Evolutionary conservation across 2,113 vertebrate species (phyloP).

Genomic region (Oryzias curvinotus): DNA sequence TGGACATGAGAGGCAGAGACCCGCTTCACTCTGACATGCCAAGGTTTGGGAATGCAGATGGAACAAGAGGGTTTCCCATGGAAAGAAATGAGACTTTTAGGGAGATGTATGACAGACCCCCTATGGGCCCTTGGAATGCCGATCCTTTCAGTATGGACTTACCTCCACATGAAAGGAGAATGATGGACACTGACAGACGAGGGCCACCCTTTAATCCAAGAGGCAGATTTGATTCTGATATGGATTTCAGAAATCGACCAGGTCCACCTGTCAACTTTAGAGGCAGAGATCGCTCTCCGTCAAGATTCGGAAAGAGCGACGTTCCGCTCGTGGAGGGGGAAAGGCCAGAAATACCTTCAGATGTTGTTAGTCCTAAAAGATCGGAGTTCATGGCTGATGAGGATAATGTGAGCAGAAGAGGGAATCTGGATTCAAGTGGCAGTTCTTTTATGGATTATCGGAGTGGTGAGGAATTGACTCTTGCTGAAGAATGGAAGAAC

Average conservation of each 20-base stretch:
- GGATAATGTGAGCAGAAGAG: constrained; percentile 47
- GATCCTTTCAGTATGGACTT: constrained; percentile 70
- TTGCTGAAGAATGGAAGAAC: constrained; percentile 78
- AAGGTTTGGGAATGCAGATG: constrained; percentile 76
- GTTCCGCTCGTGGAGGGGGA: constrained; percentile 54
- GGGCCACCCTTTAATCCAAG: constrained; percentile 75
- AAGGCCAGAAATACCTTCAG: constrained; percentile 59
- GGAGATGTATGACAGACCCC: constrained; percentile 66
- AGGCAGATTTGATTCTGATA: constrained; percentile 79
- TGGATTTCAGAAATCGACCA: constrained; percentile 88
- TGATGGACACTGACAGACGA: constrained; percentile 87
- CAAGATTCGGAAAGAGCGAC: constrained; percentile 67
- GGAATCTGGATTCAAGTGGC: constrained; percentile 58
- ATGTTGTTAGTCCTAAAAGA: constrained; percentile 57
- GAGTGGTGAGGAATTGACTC: constrained; percentile 73
- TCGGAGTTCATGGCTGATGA: constrained; percentile 52
- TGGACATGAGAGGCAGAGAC: constrained; percentile 87
- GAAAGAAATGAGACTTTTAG: constrained; percentile 69
- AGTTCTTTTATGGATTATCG: constrained; percentile 68
- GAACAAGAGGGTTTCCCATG: constrained; percentile 70
- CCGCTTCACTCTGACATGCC: constrained; percentile 80
- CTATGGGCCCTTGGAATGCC: constrained; percentile 48
- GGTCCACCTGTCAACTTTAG: constrained; percentile 77
- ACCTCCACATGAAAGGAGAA: constrained; percentile 76
- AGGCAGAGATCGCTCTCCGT: constrained; percentile 72